Evolutionary conservation across 2,888 invertebrate species (phyloP).

Genomic region (Blastobasis adustella): DNA sequence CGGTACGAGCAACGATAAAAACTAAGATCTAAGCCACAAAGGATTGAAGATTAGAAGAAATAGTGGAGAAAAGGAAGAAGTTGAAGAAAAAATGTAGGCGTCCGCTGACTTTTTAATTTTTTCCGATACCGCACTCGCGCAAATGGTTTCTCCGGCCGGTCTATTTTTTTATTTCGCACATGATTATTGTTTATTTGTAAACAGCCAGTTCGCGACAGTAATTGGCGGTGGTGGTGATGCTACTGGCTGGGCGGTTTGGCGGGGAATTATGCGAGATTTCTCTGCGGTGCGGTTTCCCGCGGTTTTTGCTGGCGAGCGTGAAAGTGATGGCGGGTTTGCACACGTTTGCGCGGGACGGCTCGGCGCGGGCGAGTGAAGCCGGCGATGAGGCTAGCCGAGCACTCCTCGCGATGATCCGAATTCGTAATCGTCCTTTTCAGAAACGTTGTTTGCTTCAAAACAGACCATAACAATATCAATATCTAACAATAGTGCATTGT

Average conservation of each 20-base stretch:
- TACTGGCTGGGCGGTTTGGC: constrained; percentile 24
- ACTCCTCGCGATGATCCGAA: constrained; percentile 4
- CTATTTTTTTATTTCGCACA: constrained; percentile 38
- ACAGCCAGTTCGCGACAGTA: constrained; percentile 30
- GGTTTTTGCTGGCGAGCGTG: constrained; percentile 41
- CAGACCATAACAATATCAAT: background rate
- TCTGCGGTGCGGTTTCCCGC: constrained; percentile 41
- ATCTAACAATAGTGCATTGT: background rate
- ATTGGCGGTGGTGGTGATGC: constrained; percentile 26
- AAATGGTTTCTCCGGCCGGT: constrained; percentile 18
- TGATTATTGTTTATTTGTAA: constrained; percentile 43
- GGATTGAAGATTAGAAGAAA: constrained; percentile 26
- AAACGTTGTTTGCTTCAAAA: background rate
- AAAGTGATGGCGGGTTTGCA: constrained; percentile 50
- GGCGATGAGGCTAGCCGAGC: too few relatives aligned
- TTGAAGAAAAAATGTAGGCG: constrained; percentile 14
- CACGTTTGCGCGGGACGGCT: constrained; percentile 54
- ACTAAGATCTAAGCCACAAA: constrained; percentile 15
- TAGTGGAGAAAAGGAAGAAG: constrained; percentile 33
- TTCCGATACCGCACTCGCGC: constrained; percentile 16
- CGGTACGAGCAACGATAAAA: constrained; percentile 15
- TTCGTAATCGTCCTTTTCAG: background rate
- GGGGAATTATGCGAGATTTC: constrained; percentile 38
- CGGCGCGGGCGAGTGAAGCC: constrained; percentile 42
- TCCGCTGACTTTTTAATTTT: constrained; percentile 20